Base-by-base conservation (phyloP, 2,888 invertebrate species). In the Amiota mariae region DNA sequence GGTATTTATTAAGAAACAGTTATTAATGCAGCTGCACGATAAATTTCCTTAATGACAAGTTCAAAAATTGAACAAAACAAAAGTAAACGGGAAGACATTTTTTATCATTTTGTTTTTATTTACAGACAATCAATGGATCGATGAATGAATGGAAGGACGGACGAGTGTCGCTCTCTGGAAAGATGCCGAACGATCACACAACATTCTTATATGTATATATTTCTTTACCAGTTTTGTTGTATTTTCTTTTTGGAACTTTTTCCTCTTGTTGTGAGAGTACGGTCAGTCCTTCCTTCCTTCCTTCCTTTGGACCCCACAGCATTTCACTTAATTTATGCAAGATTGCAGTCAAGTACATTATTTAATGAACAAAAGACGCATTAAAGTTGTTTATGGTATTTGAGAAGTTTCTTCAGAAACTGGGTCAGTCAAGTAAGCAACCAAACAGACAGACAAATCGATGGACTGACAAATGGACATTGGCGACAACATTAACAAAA, bases 31-130 rank as follows among this genome's bases (percentile, higher is more conserved):
- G 72, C 54, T 20, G 66, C 47, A 71, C 79, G 77, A 85, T 85
- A 79, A 83, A 78, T 79, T 73, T 77, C 77, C 83, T 85, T 80
- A 80, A 83, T 83, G 83, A 75, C 75, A 73, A 67, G 51, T 67
- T 11, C 0, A 49, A 67, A 67, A 67, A 18, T 66, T 47, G 11
- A 48, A 66, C 54, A n/a, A 54, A n/a, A 54, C 54, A 15, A n/a
- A 57, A 18, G 18, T 15, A 57, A 15, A 36, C 36, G 36, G 36
- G 36, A 57, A 57, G 15, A 51, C 10, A 18, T 18, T 36, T 71
- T 70, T 73, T 36, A 36, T 6, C 76, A 67, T 78, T 80, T 80
- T 70, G 66, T 66, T 15, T 8, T 36, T 56, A 36, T 36, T 36
- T 36, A 36, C 36, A 36, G 36, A 12, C 36, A 36, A 36, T 36